A percentile compares a stretch with the other conserved stretches of the same genome.
Conservation (phyloP, 1,140 invertebrate genomes). For the Brachionus angularis region DNA sequence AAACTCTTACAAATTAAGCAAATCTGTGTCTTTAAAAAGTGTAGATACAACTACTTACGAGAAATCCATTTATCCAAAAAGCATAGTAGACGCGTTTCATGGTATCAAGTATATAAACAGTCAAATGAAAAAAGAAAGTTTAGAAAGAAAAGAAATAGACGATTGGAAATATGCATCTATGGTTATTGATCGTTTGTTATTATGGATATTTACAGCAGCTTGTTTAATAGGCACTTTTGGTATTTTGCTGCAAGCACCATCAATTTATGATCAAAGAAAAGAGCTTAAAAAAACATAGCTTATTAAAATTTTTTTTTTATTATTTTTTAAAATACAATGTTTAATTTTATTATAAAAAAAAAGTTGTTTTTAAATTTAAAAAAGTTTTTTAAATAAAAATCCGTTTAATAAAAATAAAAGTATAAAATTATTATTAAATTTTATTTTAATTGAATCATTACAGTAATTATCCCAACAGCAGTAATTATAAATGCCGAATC, state of each 20-base stretch:
- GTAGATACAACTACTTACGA: not conserved
- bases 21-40: constrained; percentile 23
- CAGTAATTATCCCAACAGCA: constrained; percentile 42
- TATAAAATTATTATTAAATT: too few species aligned
- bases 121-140: constrained; percentile 43
- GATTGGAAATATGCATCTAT: constrained; percentile 99
- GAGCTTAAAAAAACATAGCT: not conserved
- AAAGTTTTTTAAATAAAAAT: too few species aligned
- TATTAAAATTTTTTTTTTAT: not conserved
- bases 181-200: constrained; percentile 93
- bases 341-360: too few species aligned
- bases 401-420: too few species aligned
- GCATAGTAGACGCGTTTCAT: constrained; percentile 30
- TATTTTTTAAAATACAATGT: too few species aligned
- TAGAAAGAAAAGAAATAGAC: constrained; percentile 48
- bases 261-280: constrained; percentile 41
- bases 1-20: not conserved
- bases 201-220: constrained; percentile 90
- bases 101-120: constrained; percentile 21
- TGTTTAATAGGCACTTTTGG: constrained; percentile 71
- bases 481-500: constrained; percentile 39
- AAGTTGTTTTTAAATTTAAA: too few species aligned
- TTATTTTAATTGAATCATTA: not conserved
- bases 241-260: constrained; percentile 88
- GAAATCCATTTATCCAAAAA: constrained; percentile 30